Evolutionary conservation across 1,140 invertebrate species (phyloP).

Genomic region (Aphelenchoides avenae): DNA sequence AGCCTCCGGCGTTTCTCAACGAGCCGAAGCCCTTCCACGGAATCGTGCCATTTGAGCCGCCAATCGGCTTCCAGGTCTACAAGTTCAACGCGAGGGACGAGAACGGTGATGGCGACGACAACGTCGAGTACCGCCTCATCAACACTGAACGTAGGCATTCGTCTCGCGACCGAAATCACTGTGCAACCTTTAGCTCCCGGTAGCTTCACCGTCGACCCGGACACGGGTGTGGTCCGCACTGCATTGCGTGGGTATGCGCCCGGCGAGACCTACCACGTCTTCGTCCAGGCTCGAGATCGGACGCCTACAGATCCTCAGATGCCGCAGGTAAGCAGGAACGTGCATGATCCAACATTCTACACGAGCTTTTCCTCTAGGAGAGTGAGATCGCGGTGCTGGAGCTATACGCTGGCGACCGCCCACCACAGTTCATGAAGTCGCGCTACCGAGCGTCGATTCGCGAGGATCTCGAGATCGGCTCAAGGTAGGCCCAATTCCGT

Average conservation of each 20-base stretch:
- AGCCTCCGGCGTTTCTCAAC: slow-evolving; percentile 54
- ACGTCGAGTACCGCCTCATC: slow-evolving; percentile 51
- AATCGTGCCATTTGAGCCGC: slow-evolving; percentile 48
- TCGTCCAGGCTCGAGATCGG: slow-evolving; percentile 46
- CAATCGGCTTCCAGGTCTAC: slow-evolving; percentile 48
- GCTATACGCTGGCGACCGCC: slow-evolving; percentile 47
- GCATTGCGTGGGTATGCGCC: slow-evolving; percentile 34
- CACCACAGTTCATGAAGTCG: slow-evolving; percentile 51
- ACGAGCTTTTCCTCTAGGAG: background rate
- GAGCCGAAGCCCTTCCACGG: slow-evolving; percentile 48
- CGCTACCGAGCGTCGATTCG: slow-evolving; percentile 36
- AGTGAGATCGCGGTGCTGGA: slow-evolving; percentile 51
- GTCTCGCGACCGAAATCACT: slow-evolving; percentile 6
- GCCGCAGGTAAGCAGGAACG: background rate
- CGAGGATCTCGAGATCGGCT: slow-evolving; percentile 45
- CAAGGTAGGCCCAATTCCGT: slow-evolving; percentile 38
- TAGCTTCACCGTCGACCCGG: slow-evolving; percentile 45
- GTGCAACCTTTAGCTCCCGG: slow-evolving; percentile 50
- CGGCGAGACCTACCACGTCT: slow-evolving; percentile 50
- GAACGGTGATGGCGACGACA: slow-evolving; percentile 47
- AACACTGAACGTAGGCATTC: slow-evolving; percentile 55
- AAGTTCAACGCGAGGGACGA: slow-evolving; percentile 55
- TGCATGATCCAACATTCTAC: background rate
- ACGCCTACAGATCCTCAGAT: slow-evolving; percentile 17
- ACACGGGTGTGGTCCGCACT: slow-evolving; percentile 50